Percentiles rank a stretch among this genome's conserved stretches.
Evolutionary conservation across 2,888 invertebrate genomes (phyloP).

Genomic region (Endomychus coccineus): DNA sequence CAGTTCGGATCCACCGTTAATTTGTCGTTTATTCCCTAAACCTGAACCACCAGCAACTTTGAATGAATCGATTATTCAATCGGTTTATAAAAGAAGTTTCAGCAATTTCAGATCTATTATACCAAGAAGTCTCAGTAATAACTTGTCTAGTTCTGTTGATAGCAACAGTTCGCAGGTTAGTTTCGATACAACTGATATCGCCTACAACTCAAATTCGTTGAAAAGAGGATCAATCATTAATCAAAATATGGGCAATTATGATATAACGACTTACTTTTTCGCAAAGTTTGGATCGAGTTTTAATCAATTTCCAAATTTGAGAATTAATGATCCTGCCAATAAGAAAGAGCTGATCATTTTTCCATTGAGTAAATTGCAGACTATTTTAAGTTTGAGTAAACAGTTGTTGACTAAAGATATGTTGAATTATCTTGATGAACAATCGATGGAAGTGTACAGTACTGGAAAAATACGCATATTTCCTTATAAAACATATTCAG

Average conservation of each 20-base stretch:
- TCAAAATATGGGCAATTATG: slow-evolving; percentile 45
- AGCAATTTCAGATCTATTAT: slow-evolving; percentile 81
- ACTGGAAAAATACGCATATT: slow-evolving; percentile 66
- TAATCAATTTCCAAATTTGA: slow-evolving; percentile 79
- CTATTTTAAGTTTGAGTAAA: slow-evolving; percentile 73
- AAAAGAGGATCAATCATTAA: slow-evolving; percentile 30
- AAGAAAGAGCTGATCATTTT: slow-evolving; percentile 61
- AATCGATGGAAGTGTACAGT: slow-evolving; percentile 70
- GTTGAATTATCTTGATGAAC: slow-evolving; percentile 68
- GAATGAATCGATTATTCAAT: slow-evolving; percentile 37
- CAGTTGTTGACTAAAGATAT: slow-evolving; percentile 79
- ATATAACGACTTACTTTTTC: slow-evolving; percentile 82
- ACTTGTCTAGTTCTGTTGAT: slow-evolving; percentile 59
- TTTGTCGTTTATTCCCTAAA: slow-evolving; percentile 78
- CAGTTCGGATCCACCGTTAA: slow-evolving; percentile 67
- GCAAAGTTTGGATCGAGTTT: slow-evolving; percentile 89
- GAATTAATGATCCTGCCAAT: slow-evolving; percentile 65
- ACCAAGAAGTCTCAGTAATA: slow-evolving; percentile 83
- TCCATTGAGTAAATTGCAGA: slow-evolving; percentile 71
- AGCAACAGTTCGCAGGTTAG: slow-evolving; percentile 10
- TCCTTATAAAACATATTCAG: slow-evolving; percentile 91
- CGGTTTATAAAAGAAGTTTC: slow-evolving; percentile 55
- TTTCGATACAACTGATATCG: slow-evolving; percentile 35
- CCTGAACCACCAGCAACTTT: slow-evolving; percentile 54
- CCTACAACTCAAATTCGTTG: slow-evolving; percentile 30